phyloP scores from a whole-genome alignment of 2,797 vertebrate genomes.

The Eremophila alpestris region DNA sequence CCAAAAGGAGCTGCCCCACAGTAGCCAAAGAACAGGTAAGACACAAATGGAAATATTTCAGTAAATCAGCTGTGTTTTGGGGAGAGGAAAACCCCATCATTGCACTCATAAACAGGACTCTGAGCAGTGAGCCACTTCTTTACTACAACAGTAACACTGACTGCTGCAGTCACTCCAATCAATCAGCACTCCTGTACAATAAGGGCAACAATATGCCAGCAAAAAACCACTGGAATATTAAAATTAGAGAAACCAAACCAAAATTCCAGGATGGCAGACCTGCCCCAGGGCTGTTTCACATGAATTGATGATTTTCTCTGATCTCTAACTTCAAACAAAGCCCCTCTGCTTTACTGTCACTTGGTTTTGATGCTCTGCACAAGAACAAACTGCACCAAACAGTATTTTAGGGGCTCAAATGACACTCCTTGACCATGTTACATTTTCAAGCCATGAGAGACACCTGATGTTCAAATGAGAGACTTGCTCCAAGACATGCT shows the following conservation, averaged over 20 bases:
- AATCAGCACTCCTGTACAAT: neutral
- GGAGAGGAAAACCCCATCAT: neutral
- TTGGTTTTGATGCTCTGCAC: neutral
- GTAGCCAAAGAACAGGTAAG: neutral
- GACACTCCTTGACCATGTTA: neutral
- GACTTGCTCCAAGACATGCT: neutral
- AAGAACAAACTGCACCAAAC: neutral
- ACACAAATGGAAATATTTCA: neutral
- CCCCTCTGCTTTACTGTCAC: neutral
- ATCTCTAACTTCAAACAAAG: neutral
- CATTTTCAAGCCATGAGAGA: neutral
- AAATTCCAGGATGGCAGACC: neutral
- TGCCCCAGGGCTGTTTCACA: neutral
- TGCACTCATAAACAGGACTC: neutral
- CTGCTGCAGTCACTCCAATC: too few relatives aligned
- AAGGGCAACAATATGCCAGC: neutral
- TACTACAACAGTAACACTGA: neutral
- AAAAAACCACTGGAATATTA: neutral
- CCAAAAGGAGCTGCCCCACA: neutral
- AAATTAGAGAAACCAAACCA: neutral
- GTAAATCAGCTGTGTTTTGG: neutral
- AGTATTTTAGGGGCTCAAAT: neutral
- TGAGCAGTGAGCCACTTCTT: neutral
- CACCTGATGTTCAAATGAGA: neutral
- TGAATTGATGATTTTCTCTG: neutral